Percentiles rank a stretch among this genome's conserved stretches.
phyloP scores from a whole-genome alignment of 2,797 vertebrate species.

The Pampus argenteus region DNA sequence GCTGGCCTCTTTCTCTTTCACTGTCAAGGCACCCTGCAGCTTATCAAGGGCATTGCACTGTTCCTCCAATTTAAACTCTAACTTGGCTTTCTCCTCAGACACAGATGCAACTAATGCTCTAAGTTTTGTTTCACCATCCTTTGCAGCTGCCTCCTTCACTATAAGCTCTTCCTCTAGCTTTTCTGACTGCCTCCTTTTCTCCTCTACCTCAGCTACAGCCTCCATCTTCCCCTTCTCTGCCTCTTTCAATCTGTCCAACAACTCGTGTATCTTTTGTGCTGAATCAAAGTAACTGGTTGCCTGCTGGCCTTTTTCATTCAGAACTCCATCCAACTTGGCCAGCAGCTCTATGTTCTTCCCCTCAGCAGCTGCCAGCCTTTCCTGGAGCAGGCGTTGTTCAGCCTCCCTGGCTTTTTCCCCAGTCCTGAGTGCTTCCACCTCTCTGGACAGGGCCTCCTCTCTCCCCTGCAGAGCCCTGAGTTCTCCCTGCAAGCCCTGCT shows the following conservation, averaged over 20 bases:
- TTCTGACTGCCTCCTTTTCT: slow-evolving; percentile 80
- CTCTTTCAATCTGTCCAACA: slow-evolving; percentile 87
- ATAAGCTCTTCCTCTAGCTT: slow-evolving; percentile 83
- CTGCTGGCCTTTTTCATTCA: slow-evolving; percentile 83
- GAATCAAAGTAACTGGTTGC: slow-evolving; percentile 80
- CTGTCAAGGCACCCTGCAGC: slow-evolving; percentile 79
- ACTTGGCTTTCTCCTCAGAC: slow-evolving; percentile 79
- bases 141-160: slow-evolving; percentile 81
- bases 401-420: slow-evolving; percentile 70
- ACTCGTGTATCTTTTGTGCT: slow-evolving; percentile 84
- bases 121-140: slow-evolving; percentile 79
- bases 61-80: slow-evolving; percentile 76
- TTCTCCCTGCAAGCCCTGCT: slow-evolving; percentile 82
- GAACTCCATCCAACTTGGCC: slow-evolving; percentile 76
- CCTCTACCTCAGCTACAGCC: slow-evolving; percentile 76
- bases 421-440: slow-evolving; percentile 82
- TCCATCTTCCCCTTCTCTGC: slow-evolving; percentile 84
- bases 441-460: slow-evolving; percentile 77
- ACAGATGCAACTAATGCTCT: slow-evolving; percentile 61
- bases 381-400: slow-evolving; percentile 76
- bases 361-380: slow-evolving; percentile 78
- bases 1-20: slow-evolving; percentile 83
- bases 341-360: slow-evolving; percentile 84
- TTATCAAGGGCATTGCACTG: slow-evolving; percentile 74
- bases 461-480: slow-evolving; percentile 61